Base-by-base conservation (phyloP, 2,888 invertebrate genomes). In the Macaria liturata region DNA sequence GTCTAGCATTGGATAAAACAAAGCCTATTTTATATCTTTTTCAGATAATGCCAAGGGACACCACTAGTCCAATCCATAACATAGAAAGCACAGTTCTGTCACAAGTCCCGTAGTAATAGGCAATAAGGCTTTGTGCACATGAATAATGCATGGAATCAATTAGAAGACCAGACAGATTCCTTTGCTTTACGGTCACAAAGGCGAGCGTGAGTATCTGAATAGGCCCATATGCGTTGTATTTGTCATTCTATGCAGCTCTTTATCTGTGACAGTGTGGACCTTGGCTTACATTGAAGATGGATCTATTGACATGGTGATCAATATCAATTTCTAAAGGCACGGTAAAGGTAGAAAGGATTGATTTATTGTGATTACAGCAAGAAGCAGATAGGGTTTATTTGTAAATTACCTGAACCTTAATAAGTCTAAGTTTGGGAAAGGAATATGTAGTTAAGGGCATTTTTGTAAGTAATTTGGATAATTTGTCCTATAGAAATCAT, bases 191-290 rank as follows among this genome's bases (percentile, higher is more conserved):
- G 32, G 46, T 46, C 37, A 55, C 54, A 68, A 68, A 50, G 20
- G 58, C 54, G 71, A 67, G 72, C 83, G 81, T 82, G 83, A 71
- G 70, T 71, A 67, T 61, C 65, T 82, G 76, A 84, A 82, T 83
- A 71, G 71, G n/a, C 55, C 40, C 34, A 30, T 57, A 63, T 58
- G 61, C 67, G 70, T 71, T 62, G 65, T 58, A 67, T 68, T 69
- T 68, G 65, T 68, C 65, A 63, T 63, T 58, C 46, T 47, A 46
- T 43, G 44, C 49, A 47, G 46, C 45, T 34, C 40, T 54, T 59
- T 42, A 55, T 59, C 51, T 54, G 46, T 47, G 49, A 47, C 59
- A 46, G 55, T 54, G 46, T 57, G 57, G 37, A 57, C 57, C 61
- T 61, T 63, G 65, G 54, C 64, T 62, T 55, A 56, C 50, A 61